phyloP scores from a whole-genome alignment of 2,888 invertebrate species.

The Leptodirus hochenwartii region DNA sequence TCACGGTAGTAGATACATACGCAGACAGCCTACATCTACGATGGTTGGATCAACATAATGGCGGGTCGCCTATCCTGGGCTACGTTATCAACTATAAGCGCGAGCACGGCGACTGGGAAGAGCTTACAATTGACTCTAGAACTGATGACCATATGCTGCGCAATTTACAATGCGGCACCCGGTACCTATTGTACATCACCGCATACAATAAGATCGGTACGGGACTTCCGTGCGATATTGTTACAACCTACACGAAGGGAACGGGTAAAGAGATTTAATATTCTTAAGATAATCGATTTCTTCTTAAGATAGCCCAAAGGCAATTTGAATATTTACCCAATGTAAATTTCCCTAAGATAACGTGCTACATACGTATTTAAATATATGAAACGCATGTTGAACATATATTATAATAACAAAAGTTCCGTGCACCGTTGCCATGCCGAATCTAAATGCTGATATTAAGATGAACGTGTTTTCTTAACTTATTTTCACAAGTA shows the following conservation, averaged over 20 bases:
- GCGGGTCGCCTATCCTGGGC: constrained; percentile 64
- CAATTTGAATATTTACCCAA: too few species aligned
- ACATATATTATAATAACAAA: too few species aligned
- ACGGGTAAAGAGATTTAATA: too few species aligned
- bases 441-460: too few species aligned
- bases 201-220: constrained; percentile 84
- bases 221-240: constrained; percentile 74
- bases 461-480: too few species aligned
- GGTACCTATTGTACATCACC: constrained; percentile 74
- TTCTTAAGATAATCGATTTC: not conserved
- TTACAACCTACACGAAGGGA: constrained; percentile 68
- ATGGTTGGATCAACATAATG: constrained; percentile 62
- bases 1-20: constrained; percentile 65
- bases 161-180: constrained; percentile 74
- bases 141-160: constrained; percentile 61
- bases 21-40: constrained; percentile 66
- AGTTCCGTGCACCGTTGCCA: too few species aligned
- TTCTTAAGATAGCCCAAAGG: too few species aligned
- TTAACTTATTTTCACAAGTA: too few species aligned
- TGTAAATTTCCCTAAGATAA: too few species aligned
- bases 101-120: constrained; percentile 84
- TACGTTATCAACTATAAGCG: constrained; percentile 82
- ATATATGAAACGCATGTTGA: too few species aligned
- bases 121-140: constrained; percentile 67
- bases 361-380: too few species aligned